Base-by-base conservation (phyloP, 2,797 vertebrate species). In the Crenuchus spilurus region DNA sequence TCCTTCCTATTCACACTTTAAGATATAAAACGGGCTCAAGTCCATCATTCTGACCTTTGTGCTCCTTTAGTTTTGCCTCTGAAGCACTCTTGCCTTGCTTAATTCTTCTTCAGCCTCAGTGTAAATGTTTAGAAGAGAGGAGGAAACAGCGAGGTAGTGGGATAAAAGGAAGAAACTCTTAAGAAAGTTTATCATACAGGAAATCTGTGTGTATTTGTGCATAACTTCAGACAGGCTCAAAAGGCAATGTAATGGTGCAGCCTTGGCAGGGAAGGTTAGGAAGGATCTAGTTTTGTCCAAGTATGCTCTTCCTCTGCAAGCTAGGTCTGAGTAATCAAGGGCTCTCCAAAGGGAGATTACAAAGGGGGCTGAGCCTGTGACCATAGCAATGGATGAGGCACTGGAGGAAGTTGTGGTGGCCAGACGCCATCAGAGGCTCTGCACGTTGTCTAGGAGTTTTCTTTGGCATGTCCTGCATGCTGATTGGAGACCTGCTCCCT, bases 381-480 rank as follows among this genome's bases (percentile, higher is more conserved):
- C 95, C 93, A 94, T 93, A 92, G 93, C 72, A 81, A 94, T 91
- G 80, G 74, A 80, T 87, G 87, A 91, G 82, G 84, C 79, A 1
- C 80, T 80, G 82, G 75, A 88, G 87, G 87, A 92, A 90, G 89
- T 86, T 85, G 57, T 85, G 87, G 88, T 92, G 88, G 91, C 87
- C 75, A 84, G 88, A 77, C 88, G 83, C 90, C 89, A 80, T 92
- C 70, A 86, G 90, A 90, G 91, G 87, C 85, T 87, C 84, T 85
- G 76, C 86, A 91, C 85, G 92, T 95, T 91, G 94, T 89, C 90
- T 89, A 88, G 89, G 91, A 91, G 92, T 92, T 91, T 80, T 82
- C 78, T 67, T 86, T 83, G 88, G 91, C 90, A 92, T 91, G 86
- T 80, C 75, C 89, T 90, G 93, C 92, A 95, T 93, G 89, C 85